Conservation (phyloP, 2,888 invertebrate genomes). For the Neoscelio sp. region DNA sequence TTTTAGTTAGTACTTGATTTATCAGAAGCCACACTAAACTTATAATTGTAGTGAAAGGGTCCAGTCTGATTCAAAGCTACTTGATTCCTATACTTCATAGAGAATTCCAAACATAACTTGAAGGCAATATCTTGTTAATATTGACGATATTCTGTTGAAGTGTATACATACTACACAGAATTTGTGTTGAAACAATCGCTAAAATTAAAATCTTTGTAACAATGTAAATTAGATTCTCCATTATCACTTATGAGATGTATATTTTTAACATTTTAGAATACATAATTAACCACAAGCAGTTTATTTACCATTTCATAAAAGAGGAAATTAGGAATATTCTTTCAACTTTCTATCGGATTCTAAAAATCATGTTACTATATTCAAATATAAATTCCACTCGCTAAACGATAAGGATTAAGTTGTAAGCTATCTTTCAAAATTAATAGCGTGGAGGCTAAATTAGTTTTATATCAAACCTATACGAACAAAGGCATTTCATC, state of each 20-base stretch:
- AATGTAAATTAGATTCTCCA: too few species aligned
- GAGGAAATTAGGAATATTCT: too few species aligned
- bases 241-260: constrained; percentile 4
- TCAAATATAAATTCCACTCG: not conserved
- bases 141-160: constrained; percentile 12
- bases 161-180: not conserved
- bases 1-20: constrained; percentile 35
- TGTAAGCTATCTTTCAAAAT: constrained; percentile 7
- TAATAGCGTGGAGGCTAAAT: constrained; percentile 18
- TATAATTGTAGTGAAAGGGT: constrained; percentile 45
- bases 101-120: constrained; percentile 49
- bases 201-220: too few species aligned
- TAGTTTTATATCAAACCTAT: constrained; percentile 22
- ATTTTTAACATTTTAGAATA: not conserved
- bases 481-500: constrained; percentile 24
- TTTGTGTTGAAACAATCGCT: too few species aligned
- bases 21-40: constrained; percentile 39
- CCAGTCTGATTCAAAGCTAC: constrained; percentile 49
- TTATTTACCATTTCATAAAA: too few species aligned
- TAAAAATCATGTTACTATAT: not conserved
- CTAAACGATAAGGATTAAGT: constrained; percentile 19
- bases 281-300: too few species aligned
- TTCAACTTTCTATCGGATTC: too few species aligned
- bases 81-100: constrained; percentile 45
- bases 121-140: constrained; percentile 30